phyloP scores from a whole-genome alignment of 2,797 vertebrate species.

The Neostethus bicornis region DNA sequence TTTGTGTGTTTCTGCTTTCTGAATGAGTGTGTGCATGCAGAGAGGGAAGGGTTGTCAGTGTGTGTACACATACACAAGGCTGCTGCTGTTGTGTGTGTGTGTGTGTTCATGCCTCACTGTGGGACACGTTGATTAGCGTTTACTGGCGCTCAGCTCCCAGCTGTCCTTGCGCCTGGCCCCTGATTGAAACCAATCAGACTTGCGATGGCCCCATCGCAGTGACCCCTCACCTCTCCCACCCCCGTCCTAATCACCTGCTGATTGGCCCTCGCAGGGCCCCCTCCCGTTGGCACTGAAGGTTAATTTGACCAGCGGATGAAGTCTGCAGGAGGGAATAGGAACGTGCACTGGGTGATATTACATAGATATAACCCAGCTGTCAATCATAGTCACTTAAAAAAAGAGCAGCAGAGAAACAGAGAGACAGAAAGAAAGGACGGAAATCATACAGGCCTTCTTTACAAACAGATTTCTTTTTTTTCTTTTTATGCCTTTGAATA shows the following conservation, averaged over 20 bases:
- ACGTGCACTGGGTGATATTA: conserved; percentile 84
- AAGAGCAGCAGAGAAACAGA: conserved; percentile 60
- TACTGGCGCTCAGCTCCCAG: conserved; percentile 77
- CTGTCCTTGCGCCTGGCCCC: conserved; percentile 75
- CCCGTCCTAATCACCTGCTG: conserved; percentile 83
- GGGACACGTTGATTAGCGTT: conserved; percentile 79
- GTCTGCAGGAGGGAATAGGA: conserved; percentile 81
- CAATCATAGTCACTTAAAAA: conserved; percentile 80
- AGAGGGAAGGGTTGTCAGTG: conserved; percentile 54
- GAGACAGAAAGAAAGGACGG: conserved; percentile 14
- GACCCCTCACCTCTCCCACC: conserved; percentile 82
- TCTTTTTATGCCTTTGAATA: too few species aligned
- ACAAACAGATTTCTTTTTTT: neutral
- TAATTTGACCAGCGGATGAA: conserved; percentile 84
- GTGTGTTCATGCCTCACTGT: conserved; percentile 76
- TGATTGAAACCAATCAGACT: conserved; percentile 84
- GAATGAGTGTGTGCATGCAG: conserved; percentile 58
- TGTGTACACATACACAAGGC: conserved; percentile 54
- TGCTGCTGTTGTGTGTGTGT: conserved; percentile 25
- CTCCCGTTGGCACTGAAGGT: conserved; percentile 81
- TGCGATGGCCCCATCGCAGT: conserved; percentile 79
- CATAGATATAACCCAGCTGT: conserved; percentile 82
- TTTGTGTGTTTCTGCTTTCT: conserved; percentile 47
- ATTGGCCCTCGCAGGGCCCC: conserved; percentile 81
- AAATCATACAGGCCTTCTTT: conserved; percentile 3